Evolutionary conservation across 2,888 invertebrate genomes (phyloP).

Genomic region (Villa cingulata): DNA sequence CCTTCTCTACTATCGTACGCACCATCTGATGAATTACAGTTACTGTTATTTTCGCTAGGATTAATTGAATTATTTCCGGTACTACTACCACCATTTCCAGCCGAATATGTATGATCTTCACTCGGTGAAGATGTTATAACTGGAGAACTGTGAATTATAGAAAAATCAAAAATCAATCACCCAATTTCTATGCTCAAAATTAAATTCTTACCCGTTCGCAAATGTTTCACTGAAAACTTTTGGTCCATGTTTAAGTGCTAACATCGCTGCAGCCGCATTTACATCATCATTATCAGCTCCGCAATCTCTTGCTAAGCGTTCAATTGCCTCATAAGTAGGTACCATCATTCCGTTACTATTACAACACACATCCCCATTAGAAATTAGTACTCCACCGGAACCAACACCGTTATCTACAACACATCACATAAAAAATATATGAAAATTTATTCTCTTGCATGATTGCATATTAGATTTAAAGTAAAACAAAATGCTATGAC

Average conservation of each 20-base stretch:
- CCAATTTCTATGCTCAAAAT: background rate
- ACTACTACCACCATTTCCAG: conserved; percentile 34
- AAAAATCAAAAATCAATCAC: conserved; percentile 3
- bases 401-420: conserved; percentile 7
- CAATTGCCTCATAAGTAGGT: conserved; percentile 25
- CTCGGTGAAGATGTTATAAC: conserved; percentile 79
- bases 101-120: conserved; percentile 88
- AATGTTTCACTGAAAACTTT: conserved; percentile 42
- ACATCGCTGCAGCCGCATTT: conserved; percentile 73
- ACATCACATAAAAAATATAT: too few species aligned
- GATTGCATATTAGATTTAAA: too few species aligned
- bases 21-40: conserved; percentile 40
- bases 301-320: conserved; percentile 30
- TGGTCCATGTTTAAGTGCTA: conserved; percentile 76
- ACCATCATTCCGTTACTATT: conserved; percentile 20
- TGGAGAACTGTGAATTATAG: conserved; percentile 24
- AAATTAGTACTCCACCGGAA: conserved; percentile 5
- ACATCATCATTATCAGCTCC: conserved; percentile 53
- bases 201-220: conserved; percentile 31
- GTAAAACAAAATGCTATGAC: too few species aligned
- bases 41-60: conserved; percentile 30
- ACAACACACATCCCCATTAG: conserved; percentile 2
- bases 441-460: too few species aligned
- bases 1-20: conserved; percentile 45
- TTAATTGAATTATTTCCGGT: conserved; percentile 14